A percentile compares a stretch with the other conserved stretches of the same genome.
phyloP scores from a whole-genome alignment of 2,888 invertebrate genomes.

The Deilephila elpenor region DNA sequence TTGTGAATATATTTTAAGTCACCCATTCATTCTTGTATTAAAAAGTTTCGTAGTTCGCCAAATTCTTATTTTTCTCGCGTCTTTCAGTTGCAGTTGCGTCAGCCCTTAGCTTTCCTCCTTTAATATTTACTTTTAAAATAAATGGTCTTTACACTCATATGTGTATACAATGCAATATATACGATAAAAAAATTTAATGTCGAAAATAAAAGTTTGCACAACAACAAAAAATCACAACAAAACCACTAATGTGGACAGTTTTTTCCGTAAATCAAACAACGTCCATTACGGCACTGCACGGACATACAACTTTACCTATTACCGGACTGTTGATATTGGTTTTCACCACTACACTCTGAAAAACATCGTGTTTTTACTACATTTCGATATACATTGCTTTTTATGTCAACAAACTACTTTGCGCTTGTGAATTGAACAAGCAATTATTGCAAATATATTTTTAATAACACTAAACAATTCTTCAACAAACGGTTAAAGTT shows the following conservation, averaged over 20 bases:
- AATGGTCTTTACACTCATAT: too few species aligned
- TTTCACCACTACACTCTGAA: neutral
- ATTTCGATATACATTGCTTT: constrained; percentile 30
- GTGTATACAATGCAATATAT: neutral
- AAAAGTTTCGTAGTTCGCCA: too few species aligned
- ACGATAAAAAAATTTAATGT: neutral
- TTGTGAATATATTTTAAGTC: too few species aligned
- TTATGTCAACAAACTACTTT: neutral
- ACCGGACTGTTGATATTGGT: constrained; percentile 46
- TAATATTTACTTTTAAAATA: too few species aligned
- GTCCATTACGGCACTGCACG: constrained; percentile 53
- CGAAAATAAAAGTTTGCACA: neutral
- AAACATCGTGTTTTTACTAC: neutral
- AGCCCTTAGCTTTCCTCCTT: too few species aligned
- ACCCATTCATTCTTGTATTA: too few species aligned
- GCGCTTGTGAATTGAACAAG: neutral
- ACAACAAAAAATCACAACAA: constrained; percentile 5
- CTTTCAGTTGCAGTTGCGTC: too few species aligned
- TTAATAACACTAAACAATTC: neutral
- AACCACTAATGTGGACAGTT: constrained; percentile 45
- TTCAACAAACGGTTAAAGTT: constrained; percentile 9
- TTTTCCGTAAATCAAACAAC: constrained; percentile 56
- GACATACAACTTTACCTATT: constrained; percentile 69
- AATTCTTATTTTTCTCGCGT: too few species aligned
- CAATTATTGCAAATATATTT: neutral